phyloP scores from a whole-genome alignment of 92 coral and sea anemone species.

The Porites divaricata region DNA sequence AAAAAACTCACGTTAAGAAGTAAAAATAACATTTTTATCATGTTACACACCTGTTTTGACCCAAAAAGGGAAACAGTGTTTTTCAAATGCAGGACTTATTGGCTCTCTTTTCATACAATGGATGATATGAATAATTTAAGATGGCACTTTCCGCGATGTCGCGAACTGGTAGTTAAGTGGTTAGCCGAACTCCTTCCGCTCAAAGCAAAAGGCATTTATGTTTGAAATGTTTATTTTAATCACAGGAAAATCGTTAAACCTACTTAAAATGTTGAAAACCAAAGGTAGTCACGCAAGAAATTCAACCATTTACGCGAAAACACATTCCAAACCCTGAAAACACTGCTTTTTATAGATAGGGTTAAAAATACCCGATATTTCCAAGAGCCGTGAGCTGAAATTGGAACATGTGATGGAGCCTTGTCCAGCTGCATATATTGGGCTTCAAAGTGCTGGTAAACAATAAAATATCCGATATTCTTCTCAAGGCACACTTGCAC shows the following conservation, averaged over 20 bases:
- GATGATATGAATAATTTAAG: slow-evolving; percentile 11
- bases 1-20: neutral
- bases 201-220: neutral
- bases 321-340: neutral
- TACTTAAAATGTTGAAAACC: too few species aligned
- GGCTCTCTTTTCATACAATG: neutral
- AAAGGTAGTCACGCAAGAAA: too few species aligned
- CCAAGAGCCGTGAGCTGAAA: neutral
- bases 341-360: neutral
- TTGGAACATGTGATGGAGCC: slow-evolving; percentile 17
- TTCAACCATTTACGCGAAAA: neutral
- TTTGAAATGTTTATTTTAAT: slow-evolving; percentile 1
- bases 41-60: neutral
- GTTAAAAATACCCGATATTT: slow-evolving; percentile 16
- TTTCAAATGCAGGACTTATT: neutral
- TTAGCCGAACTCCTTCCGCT: neutral
- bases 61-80: neutral
- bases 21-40: neutral
- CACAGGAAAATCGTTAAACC: too few species aligned
- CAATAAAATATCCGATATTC: slow-evolving; percentile 18
- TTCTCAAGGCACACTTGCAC: slow-evolving; percentile 1
- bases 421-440: slow-evolving; percentile 12
- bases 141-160: neutral
- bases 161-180: slow-evolving; percentile 3
- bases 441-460: neutral